phyloP scores from a whole-genome alignment of 2,888 invertebrate species.

The Lasioglossum morio region DNA sequence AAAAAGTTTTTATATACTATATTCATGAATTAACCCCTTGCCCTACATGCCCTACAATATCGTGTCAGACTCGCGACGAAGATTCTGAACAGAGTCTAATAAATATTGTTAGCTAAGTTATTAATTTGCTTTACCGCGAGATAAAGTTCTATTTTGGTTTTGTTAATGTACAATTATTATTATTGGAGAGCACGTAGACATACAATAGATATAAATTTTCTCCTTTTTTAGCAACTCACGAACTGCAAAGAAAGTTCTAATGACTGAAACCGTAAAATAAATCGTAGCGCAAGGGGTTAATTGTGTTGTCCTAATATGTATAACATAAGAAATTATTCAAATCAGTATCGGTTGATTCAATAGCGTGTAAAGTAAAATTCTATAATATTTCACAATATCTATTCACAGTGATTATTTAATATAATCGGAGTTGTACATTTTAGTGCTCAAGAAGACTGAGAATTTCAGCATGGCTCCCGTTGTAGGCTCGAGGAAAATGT shows the following conservation, averaged over 20 bases:
- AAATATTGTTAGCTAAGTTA: too few relatives aligned
- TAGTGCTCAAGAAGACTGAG: conserved; percentile 87
- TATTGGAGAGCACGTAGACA: too few relatives aligned
- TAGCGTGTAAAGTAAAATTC: background rate
- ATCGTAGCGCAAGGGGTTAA: background rate
- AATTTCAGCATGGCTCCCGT: conserved; percentile 86
- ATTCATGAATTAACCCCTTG: background rate
- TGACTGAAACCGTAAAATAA: too few relatives aligned
- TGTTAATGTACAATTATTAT: too few relatives aligned
- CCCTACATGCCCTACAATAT: too few relatives aligned
- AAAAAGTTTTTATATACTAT: background rate
- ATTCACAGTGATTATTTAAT: conserved; percentile 72
- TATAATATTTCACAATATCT: background rate
- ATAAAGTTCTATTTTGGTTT: too few relatives aligned
- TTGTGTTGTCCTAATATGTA: background rate
- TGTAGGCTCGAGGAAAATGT: conserved; percentile 85
- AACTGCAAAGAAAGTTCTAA: too few relatives aligned
- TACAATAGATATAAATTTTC: too few relatives aligned
- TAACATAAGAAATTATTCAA: background rate
- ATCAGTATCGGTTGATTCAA: background rate
- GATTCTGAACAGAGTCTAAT: too few relatives aligned
- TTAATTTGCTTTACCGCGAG: too few relatives aligned
- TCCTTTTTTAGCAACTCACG: too few relatives aligned
- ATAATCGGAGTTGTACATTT: conserved; percentile 86
- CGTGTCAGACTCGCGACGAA: too few relatives aligned